Base-by-base conservation (phyloP, 1,140 invertebrate genomes). In the Carposina sasakii region DNA sequence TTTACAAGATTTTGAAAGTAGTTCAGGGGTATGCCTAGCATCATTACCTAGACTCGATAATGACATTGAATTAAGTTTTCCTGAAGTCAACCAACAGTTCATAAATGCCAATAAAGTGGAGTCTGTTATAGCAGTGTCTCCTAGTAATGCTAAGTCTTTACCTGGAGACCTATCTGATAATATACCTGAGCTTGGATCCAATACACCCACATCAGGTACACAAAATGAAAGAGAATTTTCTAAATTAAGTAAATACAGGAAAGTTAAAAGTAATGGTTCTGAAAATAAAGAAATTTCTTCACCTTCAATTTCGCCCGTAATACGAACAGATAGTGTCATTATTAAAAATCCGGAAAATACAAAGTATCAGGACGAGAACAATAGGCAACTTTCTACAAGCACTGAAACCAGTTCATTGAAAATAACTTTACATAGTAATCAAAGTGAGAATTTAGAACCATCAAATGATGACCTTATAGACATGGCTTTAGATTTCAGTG, bases 81-180 rank as follows among this genome's bases (percentile, higher is more conserved):
- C 81, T 34, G 81, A 84, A 75, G 76, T 84, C 17, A 84, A 84
- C 54, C 77, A 84, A 64, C 81, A 84, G 52, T 84, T 81, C 60
- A 81, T 84, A 24, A 76, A 78, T 70, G 73, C 75, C 33, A 84
- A 81, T 52, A 78, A 76, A 76, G 64, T 59, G 42, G 73, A 76
- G 36, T 36, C 66, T 23, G 54, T 58, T 26, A 52, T 46, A 48
- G 37, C 52, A 8, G 13, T 34, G 8, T 45, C 46, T 19, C 22
- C 56, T n/a, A 23, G 52, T 15, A 62, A 52, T 43, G 67, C 70
- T 48, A 56, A 60, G 31, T 48, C 60, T 28, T n/a, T 28, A 48
- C 16, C 34, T 62, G 42, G 55, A 64, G 52, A 55, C 36, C 55
- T 47, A 30, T 24, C 47, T 23, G 20, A 56, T 20, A 53, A n/a